These are phyloP conservation scores for Astyanax mexicanus DNA, from an alignment of 2,797 vertebrate genomes.

Conservation along the genomic window DNA sequence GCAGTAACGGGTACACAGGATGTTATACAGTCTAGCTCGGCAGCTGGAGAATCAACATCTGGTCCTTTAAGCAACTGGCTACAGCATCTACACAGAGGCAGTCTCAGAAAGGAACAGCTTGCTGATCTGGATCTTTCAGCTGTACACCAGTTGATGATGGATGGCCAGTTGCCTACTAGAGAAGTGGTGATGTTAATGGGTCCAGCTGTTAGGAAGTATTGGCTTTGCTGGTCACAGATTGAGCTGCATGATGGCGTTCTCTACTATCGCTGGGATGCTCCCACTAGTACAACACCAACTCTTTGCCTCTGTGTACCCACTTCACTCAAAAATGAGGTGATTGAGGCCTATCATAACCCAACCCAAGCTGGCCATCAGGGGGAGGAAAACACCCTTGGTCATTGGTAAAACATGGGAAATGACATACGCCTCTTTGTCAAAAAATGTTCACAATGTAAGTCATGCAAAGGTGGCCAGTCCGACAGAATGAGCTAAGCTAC, in stretches of 20 bases:
- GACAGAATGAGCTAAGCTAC: slow-evolving; percentile 17
- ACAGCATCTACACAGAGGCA: neutral
- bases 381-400: slow-evolving; percentile 18
- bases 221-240: too few species aligned
- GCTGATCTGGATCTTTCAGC: slow-evolving; percentile 25
- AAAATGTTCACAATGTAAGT: neutral
- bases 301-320: too few species aligned
- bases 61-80: slow-evolving; percentile 38
- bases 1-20: neutral
- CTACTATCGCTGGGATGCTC: too few species aligned
- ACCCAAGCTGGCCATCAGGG: slow-evolving; percentile 31
- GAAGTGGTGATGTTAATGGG: too few species aligned
- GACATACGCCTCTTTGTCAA: slow-evolving; percentile 33
- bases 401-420: slow-evolving; percentile 42
- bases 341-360: slow-evolving; percentile 17
- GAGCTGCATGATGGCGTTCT: too few species aligned
- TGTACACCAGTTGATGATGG: slow-evolving; percentile 19
- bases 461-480: slow-evolving; percentile 6
- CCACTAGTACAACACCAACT: too few species aligned
- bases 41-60: too few species aligned
- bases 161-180: neutral
- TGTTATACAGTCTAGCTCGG: neutral
- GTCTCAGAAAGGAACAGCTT: slow-evolving; percentile 8
- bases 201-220: slow-evolving; percentile 38
- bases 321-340: neutral